These are phyloP conservation scores for Gari tellinella DNA, from an alignment of 2,888 invertebrate genomes.

Conservation along the genomic window DNA sequence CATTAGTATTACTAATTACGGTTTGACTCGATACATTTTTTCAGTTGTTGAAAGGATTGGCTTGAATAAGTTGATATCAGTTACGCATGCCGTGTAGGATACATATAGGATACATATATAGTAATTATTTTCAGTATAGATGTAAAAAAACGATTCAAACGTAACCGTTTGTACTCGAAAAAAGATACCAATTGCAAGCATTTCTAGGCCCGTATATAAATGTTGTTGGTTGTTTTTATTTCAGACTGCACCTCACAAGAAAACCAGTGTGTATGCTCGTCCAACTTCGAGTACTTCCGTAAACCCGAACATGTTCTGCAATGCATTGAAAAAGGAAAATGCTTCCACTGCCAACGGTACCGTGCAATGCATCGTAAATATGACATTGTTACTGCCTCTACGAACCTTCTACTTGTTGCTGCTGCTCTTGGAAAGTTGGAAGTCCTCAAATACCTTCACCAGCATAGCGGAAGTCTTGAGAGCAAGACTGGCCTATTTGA, in stretches of 20 bases:
- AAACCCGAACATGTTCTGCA: slow-evolving; percentile 55
- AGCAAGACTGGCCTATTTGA: slow-evolving; percentile 54
- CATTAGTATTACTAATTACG: too few species aligned
- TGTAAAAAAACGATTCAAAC: too few species aligned
- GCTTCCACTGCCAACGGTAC: slow-evolving; percentile 60
- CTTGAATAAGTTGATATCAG: too few species aligned
- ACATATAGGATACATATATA: too few species aligned
- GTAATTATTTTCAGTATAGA: too few species aligned
- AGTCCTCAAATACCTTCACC: slow-evolving; percentile 43
- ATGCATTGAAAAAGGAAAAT: slow-evolving; percentile 47
- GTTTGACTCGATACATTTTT: too few species aligned
- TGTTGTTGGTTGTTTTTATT: slow-evolving; percentile 22
- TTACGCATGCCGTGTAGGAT: too few species aligned
- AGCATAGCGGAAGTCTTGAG: slow-evolving; percentile 48
- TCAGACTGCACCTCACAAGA: slow-evolving; percentile 54
- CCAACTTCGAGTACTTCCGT: slow-evolving; percentile 57
- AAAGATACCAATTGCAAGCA: too few species aligned
- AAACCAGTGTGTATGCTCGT: slow-evolving; percentile 58
- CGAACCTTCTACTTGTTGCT: slow-evolving; percentile 36
- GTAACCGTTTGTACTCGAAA: too few species aligned
- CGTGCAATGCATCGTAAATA: slow-evolving; percentile 49
- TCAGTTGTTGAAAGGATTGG: too few species aligned
- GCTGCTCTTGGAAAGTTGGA: slow-evolving; percentile 55
- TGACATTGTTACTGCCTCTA: slow-evolving; percentile 44
- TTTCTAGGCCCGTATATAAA: too few species aligned